Base-by-base conservation (phyloP, 1,140 invertebrate genomes). In the Drosophila rhopaloa region DNA sequence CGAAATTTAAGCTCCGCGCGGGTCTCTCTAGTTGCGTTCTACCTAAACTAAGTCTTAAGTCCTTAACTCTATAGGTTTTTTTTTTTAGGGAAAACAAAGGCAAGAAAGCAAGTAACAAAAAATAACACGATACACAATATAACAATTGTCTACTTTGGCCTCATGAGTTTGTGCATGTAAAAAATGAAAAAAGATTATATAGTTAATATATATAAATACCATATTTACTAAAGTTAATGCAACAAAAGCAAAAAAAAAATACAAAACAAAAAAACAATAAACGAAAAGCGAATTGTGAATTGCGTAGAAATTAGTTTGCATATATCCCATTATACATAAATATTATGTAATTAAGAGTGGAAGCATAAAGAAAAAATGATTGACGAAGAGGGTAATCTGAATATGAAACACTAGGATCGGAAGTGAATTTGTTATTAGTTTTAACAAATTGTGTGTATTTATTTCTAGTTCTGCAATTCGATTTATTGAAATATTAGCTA, bases 151-250 rank as follows among this genome's bases (percentile, higher is more conserved):
- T 59, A 77, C 65, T 63, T 84, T 81, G 82, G 82, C 82, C 82
- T 81, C 82, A 86, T 85, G 82, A 81, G 82, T 85, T 81, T 86
- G 81, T 86, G 82, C 82, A 86, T 85, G 82, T 85, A 79, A 86
- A 88, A 81, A 86, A 86, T 66, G 43, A 80, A 83, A 79, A 77
- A 66, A 40, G 32, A 56, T 65, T 74, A 65, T 63, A 48, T 60
- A 81, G 50, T 43, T 78, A 78, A 81, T 76, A 76, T 44, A 83
- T 60, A 70, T 60, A 53, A 75, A 70, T 54, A 43, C 14, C 27
- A 76, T 40, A 65, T 47, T 58, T 55, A 53, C 47, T 67, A 76
- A 37, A 59, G 41, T 72, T 63, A 71, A 61, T 74, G 54, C 74
- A 65, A 54, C n/a, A 48, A n/a, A 19, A 56, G 19, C 50, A 0